Evolutionary conservation across 1,140 invertebrate species (phyloP).

Genomic region (Drosophila pruinosa): DNA sequence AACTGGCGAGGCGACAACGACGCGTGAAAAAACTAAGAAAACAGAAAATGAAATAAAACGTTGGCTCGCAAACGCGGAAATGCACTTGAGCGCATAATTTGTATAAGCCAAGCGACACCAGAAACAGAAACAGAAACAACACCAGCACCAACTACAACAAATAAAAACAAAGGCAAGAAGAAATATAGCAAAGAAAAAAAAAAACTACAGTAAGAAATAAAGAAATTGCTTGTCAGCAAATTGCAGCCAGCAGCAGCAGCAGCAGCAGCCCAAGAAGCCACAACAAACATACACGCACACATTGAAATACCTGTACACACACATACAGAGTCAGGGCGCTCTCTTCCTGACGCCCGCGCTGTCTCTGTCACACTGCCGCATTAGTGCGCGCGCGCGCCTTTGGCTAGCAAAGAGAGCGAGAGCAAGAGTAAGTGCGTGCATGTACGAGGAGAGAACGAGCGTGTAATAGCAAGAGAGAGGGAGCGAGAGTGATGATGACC

Average conservation of each 20-base stretch:
- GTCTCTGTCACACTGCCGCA: slow-evolving; percentile 17
- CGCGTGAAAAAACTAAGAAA: slow-evolving; percentile 41
- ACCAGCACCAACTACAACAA: slow-evolving; percentile 16
- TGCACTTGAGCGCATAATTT: slow-evolving; percentile 80
- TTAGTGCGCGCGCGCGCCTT: slow-evolving; percentile 16
- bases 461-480: not conserved
- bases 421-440: slow-evolving; percentile 7
- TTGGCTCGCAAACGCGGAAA: slow-evolving; percentile 69
- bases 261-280: slow-evolving; percentile 47
- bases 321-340: not conserved
- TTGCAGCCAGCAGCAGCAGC: slow-evolving; percentile 36
- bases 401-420: not conserved
- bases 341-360: slow-evolving; percentile 16
- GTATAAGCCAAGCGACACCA: slow-evolving; percentile 72
- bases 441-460: not conserved
- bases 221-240: slow-evolving; percentile 58
- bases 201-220: slow-evolving; percentile 30
- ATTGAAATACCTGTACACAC: slow-evolving; percentile 21
- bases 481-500: slow-evolving; percentile 34
- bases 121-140: slow-evolving; percentile 17
- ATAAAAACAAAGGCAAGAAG: slow-evolving; percentile 27
- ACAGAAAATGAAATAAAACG: slow-evolving; percentile 39
- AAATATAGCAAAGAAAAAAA: slow-evolving; percentile 12
- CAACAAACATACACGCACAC: slow-evolving; percentile 40
- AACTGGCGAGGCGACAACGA: slow-evolving; percentile 48